Percentiles rank a stretch among this genome's conserved stretches.
These are phyloP conservation scores for Serilophus lunatus DNA, from an alignment of 2,113 vertebrate species.

Conservation along the genomic window DNA sequence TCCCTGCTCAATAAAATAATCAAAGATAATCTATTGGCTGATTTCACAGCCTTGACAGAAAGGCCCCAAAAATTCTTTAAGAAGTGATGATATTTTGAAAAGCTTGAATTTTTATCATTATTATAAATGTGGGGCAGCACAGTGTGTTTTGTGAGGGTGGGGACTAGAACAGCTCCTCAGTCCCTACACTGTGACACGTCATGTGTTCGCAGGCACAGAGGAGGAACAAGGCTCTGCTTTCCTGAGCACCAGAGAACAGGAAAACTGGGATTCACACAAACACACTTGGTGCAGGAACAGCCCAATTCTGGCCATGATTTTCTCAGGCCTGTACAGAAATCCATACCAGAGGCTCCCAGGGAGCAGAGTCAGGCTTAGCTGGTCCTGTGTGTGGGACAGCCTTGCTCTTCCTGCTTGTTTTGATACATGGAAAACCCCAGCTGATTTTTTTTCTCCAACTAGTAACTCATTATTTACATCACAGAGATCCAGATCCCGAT, in stretches of 20 bases:
- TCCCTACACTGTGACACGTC: neutral
- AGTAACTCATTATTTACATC: neutral
- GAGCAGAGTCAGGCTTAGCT: neutral
- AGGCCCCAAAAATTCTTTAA: neutral
- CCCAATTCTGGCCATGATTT: neutral
- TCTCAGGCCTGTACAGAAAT: neutral
- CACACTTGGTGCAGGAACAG: neutral
- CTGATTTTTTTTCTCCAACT: neutral
- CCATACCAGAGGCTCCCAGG: neutral
- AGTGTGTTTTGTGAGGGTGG: neutral
- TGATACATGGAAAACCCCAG: neutral
- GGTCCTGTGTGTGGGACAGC: neutral
- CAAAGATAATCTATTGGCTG: neutral
- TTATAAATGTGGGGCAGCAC: neutral
- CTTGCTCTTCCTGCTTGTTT: neutral
- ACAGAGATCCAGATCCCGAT: neutral
- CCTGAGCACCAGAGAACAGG: neutral
- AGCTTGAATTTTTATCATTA: neutral
- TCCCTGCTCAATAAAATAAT: neutral
- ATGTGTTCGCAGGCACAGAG: neutral
- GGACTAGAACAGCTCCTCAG: too few relatives aligned
- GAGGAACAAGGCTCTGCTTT: neutral
- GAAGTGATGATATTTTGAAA: neutral
- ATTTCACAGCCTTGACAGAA: neutral
- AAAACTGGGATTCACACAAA: neutral